A percentile compares a stretch with the other conserved stretches of the same genome.
Conservation (phyloP, 2,888 invertebrate species). For the Microctonus brassicae region DNA sequence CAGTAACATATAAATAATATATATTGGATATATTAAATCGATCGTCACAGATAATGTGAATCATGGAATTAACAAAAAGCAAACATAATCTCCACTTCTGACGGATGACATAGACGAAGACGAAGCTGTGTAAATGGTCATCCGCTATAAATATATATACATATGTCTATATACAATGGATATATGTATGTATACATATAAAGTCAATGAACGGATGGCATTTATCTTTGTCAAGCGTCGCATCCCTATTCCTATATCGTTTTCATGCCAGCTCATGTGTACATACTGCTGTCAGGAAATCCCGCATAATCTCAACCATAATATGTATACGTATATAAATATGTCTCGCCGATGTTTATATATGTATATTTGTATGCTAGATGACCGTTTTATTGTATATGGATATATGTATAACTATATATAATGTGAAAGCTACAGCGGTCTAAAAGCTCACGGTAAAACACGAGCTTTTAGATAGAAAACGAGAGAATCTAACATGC, state of each 20-base stretch:
- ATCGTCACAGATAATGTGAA: constrained; percentile 2
- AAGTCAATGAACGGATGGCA: constrained; percentile 32
- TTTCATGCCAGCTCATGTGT: constrained; percentile 7
- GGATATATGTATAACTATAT: too few relatives aligned
- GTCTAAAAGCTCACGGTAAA: neutral
- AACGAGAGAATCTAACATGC: neutral
- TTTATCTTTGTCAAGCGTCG: constrained; percentile 42
- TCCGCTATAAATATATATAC: constrained; percentile 34
- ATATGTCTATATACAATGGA: neutral
- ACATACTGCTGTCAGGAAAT: constrained; percentile 19
- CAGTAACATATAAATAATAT: neutral
- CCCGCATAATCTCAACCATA: constrained; percentile 12
- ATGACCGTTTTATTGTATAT: neutral
- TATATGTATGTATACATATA: neutral
- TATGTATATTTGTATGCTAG: neutral
- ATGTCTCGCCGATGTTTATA: neutral
- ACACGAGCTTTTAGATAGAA: neutral
- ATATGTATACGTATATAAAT: neutral
- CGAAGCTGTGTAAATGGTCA: constrained; percentile 43
- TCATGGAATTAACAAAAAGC: constrained; percentile 10
- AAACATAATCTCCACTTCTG: constrained; percentile 28
- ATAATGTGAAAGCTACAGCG: too few relatives aligned
- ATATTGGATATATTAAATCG: neutral
- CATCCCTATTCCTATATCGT: constrained; percentile 21
- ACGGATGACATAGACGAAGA: constrained; percentile 40